A percentile compares a stretch with the other conserved stretches of the same genome.
These are phyloP conservation scores for Anthophora plumipes DNA, from an alignment of 2,888 invertebrate genomes.

Conservation along the genomic window DNA sequence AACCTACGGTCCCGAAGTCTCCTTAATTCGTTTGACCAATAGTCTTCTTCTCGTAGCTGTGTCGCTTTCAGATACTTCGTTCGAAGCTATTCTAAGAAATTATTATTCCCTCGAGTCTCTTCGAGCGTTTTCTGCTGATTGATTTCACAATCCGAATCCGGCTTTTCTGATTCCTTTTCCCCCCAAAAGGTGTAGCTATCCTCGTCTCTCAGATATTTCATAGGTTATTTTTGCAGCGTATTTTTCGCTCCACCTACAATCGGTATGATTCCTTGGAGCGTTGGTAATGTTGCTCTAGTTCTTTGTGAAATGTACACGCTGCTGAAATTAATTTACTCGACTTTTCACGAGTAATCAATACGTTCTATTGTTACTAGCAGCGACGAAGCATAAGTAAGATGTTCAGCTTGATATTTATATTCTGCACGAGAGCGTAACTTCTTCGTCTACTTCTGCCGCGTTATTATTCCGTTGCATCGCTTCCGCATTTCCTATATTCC, in stretches of 20 bases:
- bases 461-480: neutral
- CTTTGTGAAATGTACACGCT: neutral
- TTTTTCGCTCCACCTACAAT: too few relatives aligned
- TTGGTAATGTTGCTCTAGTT: neutral
- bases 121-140: neutral
- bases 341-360: neutral
- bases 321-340: too few relatives aligned
- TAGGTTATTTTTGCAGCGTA: neutral
- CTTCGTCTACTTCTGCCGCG: neutral
- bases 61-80: neutral
- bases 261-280: too few relatives aligned
- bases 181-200: too few relatives aligned
- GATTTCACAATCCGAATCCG: constrained; percentile 12
- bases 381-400: neutral
- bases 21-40: constrained; percentile 31
- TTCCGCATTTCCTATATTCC: neutral
- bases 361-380: neutral
- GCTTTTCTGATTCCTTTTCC: too few relatives aligned
- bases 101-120: constrained; percentile 7
- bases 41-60: neutral
- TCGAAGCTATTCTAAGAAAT: constrained; percentile 2
- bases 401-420: neutral
- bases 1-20: neutral
- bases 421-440: neutral
- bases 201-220: constrained; percentile 5